Evolutionary conservation across 2,797 vertebrate species (phyloP).

Genomic region (Sebastiscus albofasciatus): DNA sequence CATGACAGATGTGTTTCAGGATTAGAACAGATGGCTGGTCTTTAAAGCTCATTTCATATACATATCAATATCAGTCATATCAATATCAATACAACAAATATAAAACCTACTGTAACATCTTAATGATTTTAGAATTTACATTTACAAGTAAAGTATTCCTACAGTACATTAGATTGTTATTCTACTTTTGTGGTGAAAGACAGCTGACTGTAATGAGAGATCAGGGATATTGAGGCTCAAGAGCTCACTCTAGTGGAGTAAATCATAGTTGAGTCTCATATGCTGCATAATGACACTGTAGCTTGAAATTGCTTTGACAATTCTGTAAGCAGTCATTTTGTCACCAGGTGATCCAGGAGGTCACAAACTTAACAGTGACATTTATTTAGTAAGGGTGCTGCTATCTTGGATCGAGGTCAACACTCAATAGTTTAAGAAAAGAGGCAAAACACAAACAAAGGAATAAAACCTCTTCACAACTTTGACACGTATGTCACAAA

Average conservation of each 20-base stretch:
- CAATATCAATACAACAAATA: background rate
- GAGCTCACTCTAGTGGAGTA: constrained; percentile 58
- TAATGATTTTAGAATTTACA: background rate
- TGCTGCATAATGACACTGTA: background rate
- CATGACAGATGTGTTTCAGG: background rate
- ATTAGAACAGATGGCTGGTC: background rate
- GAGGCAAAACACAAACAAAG: background rate
- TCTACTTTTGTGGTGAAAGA: background rate
- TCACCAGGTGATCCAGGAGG: background rate
- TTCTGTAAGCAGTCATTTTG: background rate
- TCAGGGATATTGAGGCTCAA: constrained; percentile 1
- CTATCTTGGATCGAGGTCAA: background rate
- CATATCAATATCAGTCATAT: background rate
- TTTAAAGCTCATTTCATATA: background rate
- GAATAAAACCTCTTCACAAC: background rate
- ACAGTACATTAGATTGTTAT: background rate
- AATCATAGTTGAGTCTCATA: background rate
- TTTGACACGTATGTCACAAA: background rate
- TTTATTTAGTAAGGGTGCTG: background rate
- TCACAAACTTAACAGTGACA: background rate
- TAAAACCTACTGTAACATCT: background rate
- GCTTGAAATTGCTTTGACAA: background rate
- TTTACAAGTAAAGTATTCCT: background rate
- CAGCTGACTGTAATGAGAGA: background rate
- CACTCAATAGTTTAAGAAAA: background rate